A percentile compares a stretch with the other conserved stretches of the same genome.
Evolutionary conservation across 2,888 invertebrate species (phyloP).

Genomic region (Thyatira batis): DNA sequence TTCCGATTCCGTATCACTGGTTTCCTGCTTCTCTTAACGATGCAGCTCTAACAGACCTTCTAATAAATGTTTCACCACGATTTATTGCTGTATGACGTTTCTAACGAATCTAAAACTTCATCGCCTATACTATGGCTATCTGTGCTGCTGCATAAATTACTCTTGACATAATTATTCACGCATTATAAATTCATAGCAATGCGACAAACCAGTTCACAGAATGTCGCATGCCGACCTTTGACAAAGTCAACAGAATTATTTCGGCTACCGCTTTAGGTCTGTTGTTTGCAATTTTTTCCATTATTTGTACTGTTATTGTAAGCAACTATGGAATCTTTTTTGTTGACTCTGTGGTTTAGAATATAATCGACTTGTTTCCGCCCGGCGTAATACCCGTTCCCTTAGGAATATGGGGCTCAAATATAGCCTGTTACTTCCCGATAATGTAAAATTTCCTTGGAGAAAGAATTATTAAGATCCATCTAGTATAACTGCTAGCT

Average conservation of each 20-base stretch:
- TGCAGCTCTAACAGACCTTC: neutral
- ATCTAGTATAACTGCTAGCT: too few relatives aligned
- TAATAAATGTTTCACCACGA: neutral
- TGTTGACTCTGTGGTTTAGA: too few relatives aligned
- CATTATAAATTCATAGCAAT: conserved; percentile 31
- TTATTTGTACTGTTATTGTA: neutral
- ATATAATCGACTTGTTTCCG: too few relatives aligned
- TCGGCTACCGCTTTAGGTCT: neutral
- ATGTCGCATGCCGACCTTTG: conserved; percentile 38
- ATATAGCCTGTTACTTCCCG: too few relatives aligned
- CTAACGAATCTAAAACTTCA: neutral
- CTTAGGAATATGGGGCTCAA: too few relatives aligned
- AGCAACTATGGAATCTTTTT: too few relatives aligned
- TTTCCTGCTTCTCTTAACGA: neutral
- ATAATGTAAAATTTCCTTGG: too few relatives aligned
- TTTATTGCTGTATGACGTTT: neutral
- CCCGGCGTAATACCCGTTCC: too few relatives aligned
- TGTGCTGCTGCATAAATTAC: conserved; percentile 11
- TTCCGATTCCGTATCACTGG: neutral
- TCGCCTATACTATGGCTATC: neutral
- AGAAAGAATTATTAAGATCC: too few relatives aligned
- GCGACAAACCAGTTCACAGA: conserved; percentile 30
- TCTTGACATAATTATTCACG: conserved; percentile 15
- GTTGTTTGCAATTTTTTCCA: neutral
- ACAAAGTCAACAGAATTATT: conserved; percentile 33